Evolutionary conservation across 2,797 vertebrate genomes (phyloP).

Genomic region (Oceanodroma leucorhoa): DNA sequence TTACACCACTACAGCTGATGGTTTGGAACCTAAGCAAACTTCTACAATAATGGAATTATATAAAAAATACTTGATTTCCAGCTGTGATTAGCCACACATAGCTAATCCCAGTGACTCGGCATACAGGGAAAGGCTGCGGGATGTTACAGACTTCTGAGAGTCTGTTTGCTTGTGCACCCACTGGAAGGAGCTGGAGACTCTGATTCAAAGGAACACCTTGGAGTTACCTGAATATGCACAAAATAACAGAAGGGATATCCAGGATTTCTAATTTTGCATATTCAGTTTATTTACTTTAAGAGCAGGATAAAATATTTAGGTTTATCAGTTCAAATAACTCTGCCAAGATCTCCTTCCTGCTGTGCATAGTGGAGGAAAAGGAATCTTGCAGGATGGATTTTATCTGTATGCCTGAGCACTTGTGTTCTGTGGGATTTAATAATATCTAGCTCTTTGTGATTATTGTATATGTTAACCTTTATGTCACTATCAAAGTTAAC

Average conservation of each 20-base stretch:
- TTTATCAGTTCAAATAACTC: background rate
- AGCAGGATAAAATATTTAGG: background rate
- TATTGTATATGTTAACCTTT: background rate
- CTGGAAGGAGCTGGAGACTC: background rate
- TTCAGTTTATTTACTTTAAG: background rate
- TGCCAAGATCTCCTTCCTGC: background rate
- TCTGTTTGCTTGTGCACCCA: background rate
- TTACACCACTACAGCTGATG: background rate
- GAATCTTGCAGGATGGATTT: background rate
- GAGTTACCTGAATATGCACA: background rate
- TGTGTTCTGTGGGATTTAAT: background rate
- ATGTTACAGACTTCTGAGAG: background rate
- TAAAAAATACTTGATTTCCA: background rate
- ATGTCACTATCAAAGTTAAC: background rate
- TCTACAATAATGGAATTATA: background rate
- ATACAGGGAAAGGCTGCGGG: background rate
- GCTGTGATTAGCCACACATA: background rate
- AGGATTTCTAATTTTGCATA: background rate
- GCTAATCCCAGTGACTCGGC: background rate
- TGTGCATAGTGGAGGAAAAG: background rate
- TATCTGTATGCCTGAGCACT: background rate
- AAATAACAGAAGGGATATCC: background rate
- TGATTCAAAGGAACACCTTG: background rate
- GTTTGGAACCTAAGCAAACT: background rate
- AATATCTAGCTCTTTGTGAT: background rate